Percentiles rank a stretch among this genome's conserved stretches.
Conservation (phyloP, 1,140 invertebrate species). For the Drosophila albomicans region DNA sequence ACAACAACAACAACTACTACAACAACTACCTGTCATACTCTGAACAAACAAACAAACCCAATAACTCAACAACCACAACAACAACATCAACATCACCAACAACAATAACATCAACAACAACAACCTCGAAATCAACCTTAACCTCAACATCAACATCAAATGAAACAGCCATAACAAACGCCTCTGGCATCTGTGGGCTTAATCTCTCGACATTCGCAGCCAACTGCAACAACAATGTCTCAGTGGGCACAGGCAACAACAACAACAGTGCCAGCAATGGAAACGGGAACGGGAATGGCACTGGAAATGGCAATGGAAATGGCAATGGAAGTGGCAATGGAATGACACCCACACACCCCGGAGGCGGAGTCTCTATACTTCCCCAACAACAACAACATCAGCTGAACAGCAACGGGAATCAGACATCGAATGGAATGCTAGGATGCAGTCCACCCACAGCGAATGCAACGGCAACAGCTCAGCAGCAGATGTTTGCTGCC, state of each 20-base stretch:
- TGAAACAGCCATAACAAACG: conserved; percentile 73
- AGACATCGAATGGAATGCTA: conserved; percentile 56
- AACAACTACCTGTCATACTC: conserved; percentile 53
- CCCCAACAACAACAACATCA: conserved; percentile 47
- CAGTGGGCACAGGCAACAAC: conserved; percentile 3
- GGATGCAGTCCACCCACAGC: conserved; percentile 64
- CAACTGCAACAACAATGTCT: conserved; percentile 64
- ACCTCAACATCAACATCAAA: conserved; percentile 46
- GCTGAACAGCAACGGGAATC: conserved; percentile 24
- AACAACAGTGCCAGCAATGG: conserved; percentile 34
- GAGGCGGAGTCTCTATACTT: conserved; percentile 4
- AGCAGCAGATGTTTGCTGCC: conserved; percentile 76
- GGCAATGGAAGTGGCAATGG: background rate
- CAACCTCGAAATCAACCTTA: conserved; percentile 30
- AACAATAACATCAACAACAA: conserved; percentile 34
- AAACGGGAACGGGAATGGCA: conserved; percentile 27
- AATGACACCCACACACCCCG: conserved; percentile 1
- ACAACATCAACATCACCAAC: conserved; percentile 54
- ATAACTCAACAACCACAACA: conserved; percentile 29
- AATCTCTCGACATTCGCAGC: conserved; percentile 79
- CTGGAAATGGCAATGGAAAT: conserved; percentile 16
- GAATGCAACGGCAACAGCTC: conserved; percentile 61
- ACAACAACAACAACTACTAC: conserved; percentile 58
- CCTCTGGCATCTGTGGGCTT: conserved; percentile 81
- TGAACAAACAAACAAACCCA: conserved; percentile 65